Base-by-base conservation (phyloP, 2,888 invertebrate genomes). In the Eupithecia pulchellata region DNA sequence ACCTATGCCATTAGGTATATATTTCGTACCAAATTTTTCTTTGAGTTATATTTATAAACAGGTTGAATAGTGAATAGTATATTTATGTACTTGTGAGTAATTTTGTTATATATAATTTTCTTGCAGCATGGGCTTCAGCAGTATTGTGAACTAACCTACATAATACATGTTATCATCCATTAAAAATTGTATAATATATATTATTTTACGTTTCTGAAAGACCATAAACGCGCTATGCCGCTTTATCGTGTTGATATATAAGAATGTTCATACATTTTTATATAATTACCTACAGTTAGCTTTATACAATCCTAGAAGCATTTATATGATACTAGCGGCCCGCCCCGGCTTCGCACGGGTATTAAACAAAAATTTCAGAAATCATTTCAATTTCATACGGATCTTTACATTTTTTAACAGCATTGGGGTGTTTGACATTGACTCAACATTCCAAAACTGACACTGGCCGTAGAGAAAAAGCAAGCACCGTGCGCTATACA, bases 41-140 rank as follows among this genome's bases (percentile, higher is more conserved):
- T 20, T 47, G 42, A 47, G 42, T 20, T 20, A 5, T 64, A 32
- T 61, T 57, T 62, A 61, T 62, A n/a, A n/a, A 11, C 2, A 27
- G 32, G 42, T 20, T 47, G 9, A 20, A n/a, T 47, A 47, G 42
- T 47, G 0, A 4, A 36, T 68, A 72, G 66, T 66, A 58, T 64
- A 63, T 69, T 47, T 58, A 67, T 71, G 57, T 27, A 20, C 68
- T 64, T 64, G 25, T 32, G 63, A 70, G 70, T 77, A 57, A 42
- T 67, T 75, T 73, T 74, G 27, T 63, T 73, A 71, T 72, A 79
- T 74, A 67, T 52, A 73, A 78, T 81, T 81, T 79, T 81, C 75
- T 79, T 78, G 89, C 89, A 86, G 89, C 89, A 89, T 89, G 89
- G 82, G 86, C 89, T 88, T 87, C 84, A 78, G 82, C 78, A 76